Percentiles rank a stretch among this genome's conserved stretches.
Evolutionary conservation across 2,113 vertebrate genomes (phyloP).

Genomic region (Gadus chalcogrammus): DNA sequence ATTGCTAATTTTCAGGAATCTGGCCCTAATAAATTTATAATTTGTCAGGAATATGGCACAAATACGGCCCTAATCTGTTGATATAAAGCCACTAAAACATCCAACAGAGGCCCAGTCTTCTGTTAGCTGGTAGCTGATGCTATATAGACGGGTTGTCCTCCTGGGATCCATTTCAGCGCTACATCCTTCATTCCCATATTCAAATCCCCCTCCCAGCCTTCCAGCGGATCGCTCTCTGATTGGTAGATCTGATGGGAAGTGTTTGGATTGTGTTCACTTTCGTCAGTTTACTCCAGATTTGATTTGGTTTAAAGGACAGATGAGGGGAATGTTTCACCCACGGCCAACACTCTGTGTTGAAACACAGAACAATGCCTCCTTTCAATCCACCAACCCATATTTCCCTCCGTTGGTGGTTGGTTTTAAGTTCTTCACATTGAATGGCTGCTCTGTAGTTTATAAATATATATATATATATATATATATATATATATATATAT

Average conservation of each 20-base stretch:
- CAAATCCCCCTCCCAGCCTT: too few species aligned
- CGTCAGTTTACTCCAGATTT: background rate
- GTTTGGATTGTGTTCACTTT: slow-evolving; percentile 5
- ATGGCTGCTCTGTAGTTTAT: slow-evolving; percentile 11
- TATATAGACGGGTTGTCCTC: too few species aligned
- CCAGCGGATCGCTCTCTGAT: too few species aligned
- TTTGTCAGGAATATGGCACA: too few species aligned
- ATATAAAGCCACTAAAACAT: too few species aligned
- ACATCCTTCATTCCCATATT: too few species aligned
- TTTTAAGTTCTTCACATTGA: background rate
- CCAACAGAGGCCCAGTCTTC: too few species aligned
- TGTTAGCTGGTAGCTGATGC: too few species aligned
- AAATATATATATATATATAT: background rate
- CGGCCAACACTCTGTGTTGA: background rate
- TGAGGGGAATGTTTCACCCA: slow-evolving; percentile 20
- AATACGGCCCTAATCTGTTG: too few species aligned
- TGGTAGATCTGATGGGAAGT: background rate
- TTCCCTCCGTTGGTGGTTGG: background rate
- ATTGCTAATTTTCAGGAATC: too few species aligned
- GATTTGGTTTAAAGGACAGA: background rate
- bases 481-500: background rate
- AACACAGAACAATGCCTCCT: slow-evolving; percentile 7
- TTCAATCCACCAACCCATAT: slow-evolving; percentile 5
- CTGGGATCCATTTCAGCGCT: too few species aligned
- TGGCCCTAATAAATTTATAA: too few species aligned